Conservation (phyloP, 2,888 invertebrate genomes). For the Alitta virens region DNA sequence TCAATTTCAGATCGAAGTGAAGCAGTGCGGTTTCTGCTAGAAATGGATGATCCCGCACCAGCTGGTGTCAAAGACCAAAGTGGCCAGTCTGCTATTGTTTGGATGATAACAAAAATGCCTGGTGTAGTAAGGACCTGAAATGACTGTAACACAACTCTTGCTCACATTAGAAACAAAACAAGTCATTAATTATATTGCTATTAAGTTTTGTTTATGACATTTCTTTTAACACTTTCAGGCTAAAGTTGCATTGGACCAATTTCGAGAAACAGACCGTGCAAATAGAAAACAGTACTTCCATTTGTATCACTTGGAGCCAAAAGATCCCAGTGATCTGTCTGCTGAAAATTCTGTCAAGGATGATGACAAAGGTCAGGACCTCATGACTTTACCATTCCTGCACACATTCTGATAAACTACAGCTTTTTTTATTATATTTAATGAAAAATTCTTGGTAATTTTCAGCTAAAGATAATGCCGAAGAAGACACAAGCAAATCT, state of each 20-base stretch:
- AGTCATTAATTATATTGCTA: too few species aligned
- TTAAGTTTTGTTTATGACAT: too few species aligned
- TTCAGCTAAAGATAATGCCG: constrained; percentile 12
- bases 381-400: too few species aligned
- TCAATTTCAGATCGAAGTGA: constrained; percentile 50
- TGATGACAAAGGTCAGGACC: too few species aligned
- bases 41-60: constrained; percentile 44
- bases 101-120: constrained; percentile 56
- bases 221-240: constrained; percentile 37
- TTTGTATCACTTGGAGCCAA: constrained; percentile 42
- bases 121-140: constrained; percentile 45
- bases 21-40: constrained; percentile 45
- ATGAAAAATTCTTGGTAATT: neutral
- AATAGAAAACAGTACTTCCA: constrained; percentile 51
- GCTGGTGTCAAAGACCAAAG: constrained; percentile 41
- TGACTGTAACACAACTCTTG: too few species aligned
- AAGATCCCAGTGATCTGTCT: constrained; percentile 18
- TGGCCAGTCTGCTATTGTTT: constrained; percentile 47
- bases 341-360: constrained; percentile 3
- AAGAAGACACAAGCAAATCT: too few species aligned
- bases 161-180: too few species aligned
- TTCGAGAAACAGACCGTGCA: constrained; percentile 48
- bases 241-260: constrained; percentile 46
- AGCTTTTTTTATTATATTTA: too few species aligned
- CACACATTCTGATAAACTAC: too few species aligned